phyloP scores from a whole-genome alignment of 1,140 invertebrate genomes.

The Megalonaias nervosa region DNA sequence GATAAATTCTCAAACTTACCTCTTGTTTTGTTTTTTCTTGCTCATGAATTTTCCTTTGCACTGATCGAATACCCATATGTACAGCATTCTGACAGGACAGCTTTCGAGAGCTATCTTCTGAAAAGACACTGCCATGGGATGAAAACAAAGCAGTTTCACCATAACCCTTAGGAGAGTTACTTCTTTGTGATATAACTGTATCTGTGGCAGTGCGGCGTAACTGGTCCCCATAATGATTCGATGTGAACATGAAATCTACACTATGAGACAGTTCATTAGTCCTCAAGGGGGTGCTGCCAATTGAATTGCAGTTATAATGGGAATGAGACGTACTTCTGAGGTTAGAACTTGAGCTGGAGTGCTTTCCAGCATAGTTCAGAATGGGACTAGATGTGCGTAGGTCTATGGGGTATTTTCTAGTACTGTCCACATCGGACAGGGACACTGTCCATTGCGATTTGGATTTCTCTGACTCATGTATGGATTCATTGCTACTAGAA shows the following conservation, averaged over 20 bases:
- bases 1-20: slow-evolving; percentile 38
- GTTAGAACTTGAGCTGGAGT: slow-evolving; percentile 29
- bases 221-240: slow-evolving; percentile 42
- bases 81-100: slow-evolving; percentile 60
- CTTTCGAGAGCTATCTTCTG: slow-evolving; percentile 53
- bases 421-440: slow-evolving; percentile 6
- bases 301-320: slow-evolving; percentile 23
- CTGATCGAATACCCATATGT: slow-evolving; percentile 66
- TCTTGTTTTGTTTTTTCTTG: slow-evolving; percentile 67
- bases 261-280: slow-evolving; percentile 59
- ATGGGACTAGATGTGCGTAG: slow-evolving; percentile 44
- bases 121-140: slow-evolving; percentile 25
- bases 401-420: slow-evolving; percentile 42
- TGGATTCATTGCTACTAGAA: slow-evolving; percentile 57
- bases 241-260: slow-evolving; percentile 56
- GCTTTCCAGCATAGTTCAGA: slow-evolving; percentile 17
- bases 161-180: slow-evolving; percentile 39
- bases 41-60: slow-evolving; percentile 64
- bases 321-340: slow-evolving; percentile 9
- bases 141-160: slow-evolving; percentile 28
- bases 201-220: slow-evolving; percentile 63
- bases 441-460: neutral
- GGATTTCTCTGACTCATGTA: slow-evolving; percentile 15
- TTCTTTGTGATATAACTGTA: slow-evolving; percentile 56
- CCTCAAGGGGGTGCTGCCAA: slow-evolving; percentile 45